Percentiles rank a stretch among this genome's conserved stretches.
Evolutionary conservation across 2,888 invertebrate species (phyloP).

Genomic region (Serripes groenlandicus): DNA sequence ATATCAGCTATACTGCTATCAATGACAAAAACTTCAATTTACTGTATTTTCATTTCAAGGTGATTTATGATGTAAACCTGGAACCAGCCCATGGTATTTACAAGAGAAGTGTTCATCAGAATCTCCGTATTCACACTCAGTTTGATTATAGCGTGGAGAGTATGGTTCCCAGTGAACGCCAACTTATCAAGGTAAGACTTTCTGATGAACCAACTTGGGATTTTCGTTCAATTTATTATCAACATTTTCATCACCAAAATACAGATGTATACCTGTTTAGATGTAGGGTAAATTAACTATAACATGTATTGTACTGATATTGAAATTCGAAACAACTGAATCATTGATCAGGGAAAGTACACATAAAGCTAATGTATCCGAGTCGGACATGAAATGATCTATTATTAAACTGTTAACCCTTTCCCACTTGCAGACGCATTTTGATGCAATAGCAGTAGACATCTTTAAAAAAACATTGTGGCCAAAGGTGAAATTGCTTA

Average conservation of each 20-base stretch:
- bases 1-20: not conserved
- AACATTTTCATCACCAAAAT: not conserved
- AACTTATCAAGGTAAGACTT: conserved; percentile 79
- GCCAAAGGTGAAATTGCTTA: too few relatives aligned
- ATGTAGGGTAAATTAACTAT: not conserved
- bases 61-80: conserved; percentile 57
- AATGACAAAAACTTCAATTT: too few relatives aligned
- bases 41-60: conserved; percentile 20
- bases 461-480: too few relatives aligned
- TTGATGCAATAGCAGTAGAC: too few relatives aligned
- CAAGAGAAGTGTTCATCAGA: conserved; percentile 77
- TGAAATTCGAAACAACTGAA: not conserved
- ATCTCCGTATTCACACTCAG: conserved; percentile 80
- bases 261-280: not conserved
- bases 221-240: not conserved
- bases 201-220: not conserved
- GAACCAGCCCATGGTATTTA: conserved; percentile 60
- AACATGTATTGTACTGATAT: not conserved
- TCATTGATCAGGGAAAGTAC: not conserved
- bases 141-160: conserved; percentile 80
- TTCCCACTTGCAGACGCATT: too few relatives aligned
- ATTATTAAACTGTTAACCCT: too few relatives aligned
- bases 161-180: conserved; percentile 71
- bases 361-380: too few relatives aligned
- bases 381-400: too few relatives aligned